phyloP scores from a whole-genome alignment of 1,140 invertebrate genomes.

The Notospermus geniculatus region DNA sequence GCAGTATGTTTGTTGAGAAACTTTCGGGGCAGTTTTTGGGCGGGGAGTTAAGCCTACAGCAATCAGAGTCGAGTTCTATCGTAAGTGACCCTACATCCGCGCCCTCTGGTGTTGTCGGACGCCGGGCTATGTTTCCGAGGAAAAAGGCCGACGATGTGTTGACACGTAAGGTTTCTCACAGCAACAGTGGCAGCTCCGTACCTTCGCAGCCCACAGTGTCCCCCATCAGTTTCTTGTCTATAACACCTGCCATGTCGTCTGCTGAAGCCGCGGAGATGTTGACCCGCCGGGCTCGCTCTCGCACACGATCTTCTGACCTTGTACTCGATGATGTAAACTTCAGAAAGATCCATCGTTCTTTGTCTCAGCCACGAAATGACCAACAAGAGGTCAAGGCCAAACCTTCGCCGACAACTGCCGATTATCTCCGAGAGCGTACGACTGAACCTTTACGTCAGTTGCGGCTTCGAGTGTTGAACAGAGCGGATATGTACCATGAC shows the following conservation, averaged over 20 bases:
- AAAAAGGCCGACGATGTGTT: constrained; percentile 1
- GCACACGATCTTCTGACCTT: constrained; percentile 9
- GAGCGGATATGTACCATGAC: constrained; percentile 30
- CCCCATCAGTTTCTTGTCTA: constrained; percentile 2
- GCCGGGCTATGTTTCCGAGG: background rate
- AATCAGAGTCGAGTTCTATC: background rate
- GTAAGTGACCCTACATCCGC: background rate
- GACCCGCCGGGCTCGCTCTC: background rate
- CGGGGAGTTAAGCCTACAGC: background rate
- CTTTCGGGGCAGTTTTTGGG: no score
- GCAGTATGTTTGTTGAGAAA: no score
- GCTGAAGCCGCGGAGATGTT: background rate
- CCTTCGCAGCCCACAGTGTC: background rate
- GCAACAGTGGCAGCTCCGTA: background rate
- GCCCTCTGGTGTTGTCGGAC: background rate
- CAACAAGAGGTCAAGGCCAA: background rate
- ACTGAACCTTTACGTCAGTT: constrained; percentile 8
- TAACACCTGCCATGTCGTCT: background rate
- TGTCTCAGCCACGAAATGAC: constrained; percentile 5
- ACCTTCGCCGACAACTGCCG: constrained; percentile 19
- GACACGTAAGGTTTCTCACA: background rate
- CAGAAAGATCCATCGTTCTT: constrained; percentile 7
- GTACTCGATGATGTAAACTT: constrained; percentile 16
- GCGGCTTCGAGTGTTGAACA: constrained; percentile 20
- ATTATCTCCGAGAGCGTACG: constrained; percentile 19